Evolutionary conservation across 2,113 vertebrate species (phyloP).

Genomic region (Albula glossodonta): DNA sequence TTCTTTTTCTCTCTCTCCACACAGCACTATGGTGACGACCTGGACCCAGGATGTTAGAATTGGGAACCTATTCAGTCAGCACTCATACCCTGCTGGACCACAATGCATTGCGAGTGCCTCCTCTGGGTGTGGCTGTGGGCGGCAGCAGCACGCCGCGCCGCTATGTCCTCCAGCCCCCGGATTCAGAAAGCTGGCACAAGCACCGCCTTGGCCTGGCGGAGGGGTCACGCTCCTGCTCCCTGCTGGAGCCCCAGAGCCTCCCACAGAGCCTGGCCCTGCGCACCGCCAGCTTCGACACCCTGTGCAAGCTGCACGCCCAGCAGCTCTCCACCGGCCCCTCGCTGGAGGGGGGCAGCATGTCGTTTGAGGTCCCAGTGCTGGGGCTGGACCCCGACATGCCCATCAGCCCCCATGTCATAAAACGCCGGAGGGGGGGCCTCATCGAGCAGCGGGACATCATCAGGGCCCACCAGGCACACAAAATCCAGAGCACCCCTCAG

Average conservation of each 20-base stretch:
- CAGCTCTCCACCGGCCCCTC: constrained; percentile 53
- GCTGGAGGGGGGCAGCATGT: constrained; percentile 62
- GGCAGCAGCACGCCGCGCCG: constrained; percentile 51
- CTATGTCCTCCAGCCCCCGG: constrained; percentile 70
- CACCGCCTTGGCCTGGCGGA: constrained; percentile 70
- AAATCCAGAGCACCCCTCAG: constrained; percentile 97
- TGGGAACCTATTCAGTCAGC: constrained; percentile 74
- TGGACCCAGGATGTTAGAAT: constrained; percentile 80
- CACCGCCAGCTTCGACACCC: constrained; percentile 72
- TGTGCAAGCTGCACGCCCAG: constrained; percentile 63
- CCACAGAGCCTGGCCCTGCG: constrained; percentile 62
- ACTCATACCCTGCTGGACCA: constrained; percentile 73
- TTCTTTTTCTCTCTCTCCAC: constrained; percentile 8
- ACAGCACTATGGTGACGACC: constrained; percentile 83
- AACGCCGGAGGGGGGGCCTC: constrained; percentile 86
- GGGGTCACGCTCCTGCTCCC: constrained; percentile 67
- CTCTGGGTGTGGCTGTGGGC: constrained; percentile 52
- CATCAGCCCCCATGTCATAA: constrained; percentile 86
- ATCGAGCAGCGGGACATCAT: constrained; percentile 95
- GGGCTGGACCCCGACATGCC: constrained; percentile 70
- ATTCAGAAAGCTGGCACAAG: constrained; percentile 83
- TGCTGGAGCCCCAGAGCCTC: constrained; percentile 73
- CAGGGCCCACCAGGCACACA: constrained; percentile 93
- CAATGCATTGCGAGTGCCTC: constrained; percentile 58
- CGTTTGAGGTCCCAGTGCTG: constrained; percentile 51